Percentiles rank a stretch among this genome's conserved stretches.
Conservation (phyloP, 1,140 invertebrate genomes). For the Apis cerana region DNA sequence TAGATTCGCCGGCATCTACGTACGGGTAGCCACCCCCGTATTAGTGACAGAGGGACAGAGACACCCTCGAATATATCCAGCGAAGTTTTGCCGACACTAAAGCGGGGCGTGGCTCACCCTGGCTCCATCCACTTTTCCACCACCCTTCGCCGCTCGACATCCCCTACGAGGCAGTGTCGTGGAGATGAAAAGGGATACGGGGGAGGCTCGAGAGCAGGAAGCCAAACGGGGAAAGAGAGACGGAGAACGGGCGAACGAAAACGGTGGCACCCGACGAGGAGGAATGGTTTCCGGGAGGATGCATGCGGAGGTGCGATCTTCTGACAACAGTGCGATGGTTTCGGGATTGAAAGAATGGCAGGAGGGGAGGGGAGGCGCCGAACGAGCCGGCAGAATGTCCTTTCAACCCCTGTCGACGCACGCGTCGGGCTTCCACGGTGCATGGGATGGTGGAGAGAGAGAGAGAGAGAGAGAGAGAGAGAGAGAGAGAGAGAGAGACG, state of each 20-base stretch:
- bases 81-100: conserved; percentile 39
- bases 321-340: conserved; percentile 39
- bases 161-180: conserved; percentile 28
- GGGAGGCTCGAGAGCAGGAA: background rate
- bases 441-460: background rate
- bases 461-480: no score
- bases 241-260: background rate
- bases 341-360: background rate
- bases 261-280: conserved; percentile 3
- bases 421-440: conserved; percentile 17
- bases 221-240: background rate
- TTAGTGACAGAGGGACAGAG: conserved; percentile 56
- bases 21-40: conserved; percentile 58
- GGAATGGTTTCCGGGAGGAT: conserved; percentile 45
- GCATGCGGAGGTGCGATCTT: conserved; percentile 55
- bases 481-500: background rate
- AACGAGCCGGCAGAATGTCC: conserved; percentile 7
- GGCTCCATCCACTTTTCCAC: conserved; percentile 64
- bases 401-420: conserved; percentile 21
- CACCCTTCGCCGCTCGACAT: conserved; percentile 44
- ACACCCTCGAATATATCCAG: conserved; percentile 58
- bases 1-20: conserved; percentile 50
- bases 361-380: background rate
- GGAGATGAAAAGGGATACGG: conserved; percentile 3
- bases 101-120: conserved; percentile 54